phyloP scores from a whole-genome alignment of 2,888 invertebrate species.

The Acholoe squamosa region DNA sequence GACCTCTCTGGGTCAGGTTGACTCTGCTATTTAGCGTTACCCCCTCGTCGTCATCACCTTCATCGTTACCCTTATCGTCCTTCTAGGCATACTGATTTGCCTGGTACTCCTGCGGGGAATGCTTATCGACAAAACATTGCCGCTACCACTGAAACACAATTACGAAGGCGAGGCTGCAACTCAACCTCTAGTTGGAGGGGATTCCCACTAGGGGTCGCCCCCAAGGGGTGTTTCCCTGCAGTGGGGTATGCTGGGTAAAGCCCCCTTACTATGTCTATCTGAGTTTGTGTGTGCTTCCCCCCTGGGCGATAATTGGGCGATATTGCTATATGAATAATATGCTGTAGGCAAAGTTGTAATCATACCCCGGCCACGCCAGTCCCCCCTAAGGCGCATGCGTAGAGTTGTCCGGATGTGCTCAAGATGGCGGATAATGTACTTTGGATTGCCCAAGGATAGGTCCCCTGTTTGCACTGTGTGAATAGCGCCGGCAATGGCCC shows the following conservation, averaged over 20 bases:
- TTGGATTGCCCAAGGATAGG: not conserved
- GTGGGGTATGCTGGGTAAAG: constrained; percentile 12
- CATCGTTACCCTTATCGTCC: not conserved
- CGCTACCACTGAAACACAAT: not conserved
- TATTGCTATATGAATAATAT: constrained; percentile 58
- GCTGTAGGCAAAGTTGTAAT: constrained; percentile 40
- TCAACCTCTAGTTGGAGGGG: not conserved
- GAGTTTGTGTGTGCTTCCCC: not conserved
- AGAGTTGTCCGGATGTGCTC: constrained; percentile 14
- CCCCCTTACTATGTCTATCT: constrained; percentile 31
- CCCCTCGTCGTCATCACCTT: not conserved
- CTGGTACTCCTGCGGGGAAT: not conserved
- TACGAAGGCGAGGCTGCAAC: constrained; percentile 20
- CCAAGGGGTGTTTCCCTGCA: not conserved
- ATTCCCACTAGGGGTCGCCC: constrained; percentile 49
- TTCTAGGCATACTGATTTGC: not conserved
- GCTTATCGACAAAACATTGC: constrained; percentile 11
- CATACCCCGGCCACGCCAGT: not conserved
- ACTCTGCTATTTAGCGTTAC: constrained; percentile 16
- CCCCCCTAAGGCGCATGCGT: not conserved
- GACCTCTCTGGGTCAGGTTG: constrained; percentile 9
- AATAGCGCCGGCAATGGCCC: not conserved
- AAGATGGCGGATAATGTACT: constrained; percentile 41
- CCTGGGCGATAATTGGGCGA: constrained; percentile 54
- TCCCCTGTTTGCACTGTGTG: not conserved